Evolutionary conservation across 2,113 vertebrate species (phyloP).

Genomic region (Plecotus auritus): DNA sequence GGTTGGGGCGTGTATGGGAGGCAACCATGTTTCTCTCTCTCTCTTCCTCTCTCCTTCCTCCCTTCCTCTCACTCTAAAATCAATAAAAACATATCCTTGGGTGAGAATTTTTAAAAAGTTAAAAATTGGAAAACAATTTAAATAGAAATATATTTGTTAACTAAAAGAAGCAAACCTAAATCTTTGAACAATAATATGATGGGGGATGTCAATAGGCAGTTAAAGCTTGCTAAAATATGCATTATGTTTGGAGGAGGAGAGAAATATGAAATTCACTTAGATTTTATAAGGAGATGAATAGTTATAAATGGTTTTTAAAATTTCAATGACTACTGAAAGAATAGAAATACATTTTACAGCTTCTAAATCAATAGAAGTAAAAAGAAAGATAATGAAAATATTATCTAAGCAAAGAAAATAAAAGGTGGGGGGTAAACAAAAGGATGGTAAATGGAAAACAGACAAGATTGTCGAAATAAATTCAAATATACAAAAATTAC

Average conservation of each 20-base stretch:
- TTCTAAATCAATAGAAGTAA: neutral
- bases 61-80: no score
- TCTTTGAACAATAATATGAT: neutral
- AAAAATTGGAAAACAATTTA: neutral
- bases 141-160: neutral
- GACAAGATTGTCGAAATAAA: neutral
- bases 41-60: no score
- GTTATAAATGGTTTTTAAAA: neutral
- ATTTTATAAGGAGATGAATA: neutral
- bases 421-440: neutral
- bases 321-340: neutral
- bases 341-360: neutral
- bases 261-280: conserved; percentile 17
- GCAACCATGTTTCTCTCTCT: neutral
- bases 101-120: no score
- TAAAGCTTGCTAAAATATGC: conserved; percentile 3
- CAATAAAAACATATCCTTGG: no score
- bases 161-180: neutral
- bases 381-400: neutral
- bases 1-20: neutral
- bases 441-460: neutral
- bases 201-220: neutral
- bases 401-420: neutral
- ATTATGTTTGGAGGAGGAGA: neutral
- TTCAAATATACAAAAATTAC: neutral